A percentile compares a stretch with the other conserved stretches of the same genome.
Conservation (phyloP, 1,140 invertebrate species). For the Zelostemma sp. region DNA sequence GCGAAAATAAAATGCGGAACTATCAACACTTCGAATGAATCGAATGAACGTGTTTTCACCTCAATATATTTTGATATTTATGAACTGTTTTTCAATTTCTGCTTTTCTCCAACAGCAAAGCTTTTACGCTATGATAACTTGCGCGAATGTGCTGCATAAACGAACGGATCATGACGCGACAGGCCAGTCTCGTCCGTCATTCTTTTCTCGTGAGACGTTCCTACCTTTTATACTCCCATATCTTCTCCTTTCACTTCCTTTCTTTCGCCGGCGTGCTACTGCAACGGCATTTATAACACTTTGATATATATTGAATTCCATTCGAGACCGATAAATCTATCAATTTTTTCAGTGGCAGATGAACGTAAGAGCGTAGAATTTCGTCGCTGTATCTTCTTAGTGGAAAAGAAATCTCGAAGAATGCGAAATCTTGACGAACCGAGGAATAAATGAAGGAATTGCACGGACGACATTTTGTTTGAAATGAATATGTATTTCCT, state of each 20-base stretch:
- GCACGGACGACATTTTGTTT: too few relatives aligned
- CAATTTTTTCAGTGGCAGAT: slow-evolving; percentile 42
- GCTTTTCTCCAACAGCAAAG: slow-evolving; percentile 4
- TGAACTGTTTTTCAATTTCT: slow-evolving; percentile 14
- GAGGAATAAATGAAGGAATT: too few relatives aligned
- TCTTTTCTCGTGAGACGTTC: slow-evolving; percentile 15
- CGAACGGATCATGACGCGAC: slow-evolving; percentile 30
- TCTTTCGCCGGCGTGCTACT: not conserved
- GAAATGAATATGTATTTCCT: too few relatives aligned
- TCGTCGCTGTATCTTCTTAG: slow-evolving; percentile 5
- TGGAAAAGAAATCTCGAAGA: not conserved
- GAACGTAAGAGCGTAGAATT: slow-evolving; percentile 22
- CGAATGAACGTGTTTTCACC: not conserved
- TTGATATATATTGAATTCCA: slow-evolving; percentile 57
- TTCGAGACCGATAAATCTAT: slow-evolving; percentile 55
- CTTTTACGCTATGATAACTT: slow-evolving; percentile 9
- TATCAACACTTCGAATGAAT: not conserved
- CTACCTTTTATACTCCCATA: slow-evolving; percentile 12
- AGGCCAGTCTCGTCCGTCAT: slow-evolving; percentile 22
- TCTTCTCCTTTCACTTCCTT: slow-evolving; percentile 7
- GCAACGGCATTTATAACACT: slow-evolving; percentile 48
- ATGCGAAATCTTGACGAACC: not conserved
- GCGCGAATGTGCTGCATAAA: slow-evolving; percentile 15
- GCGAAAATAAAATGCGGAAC: not conserved
- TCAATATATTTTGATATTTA: not conserved